These are phyloP conservation scores for Sclerodermus sp. DNA, from an alignment of 2,888 invertebrate species.

Conservation along the genomic window DNA sequence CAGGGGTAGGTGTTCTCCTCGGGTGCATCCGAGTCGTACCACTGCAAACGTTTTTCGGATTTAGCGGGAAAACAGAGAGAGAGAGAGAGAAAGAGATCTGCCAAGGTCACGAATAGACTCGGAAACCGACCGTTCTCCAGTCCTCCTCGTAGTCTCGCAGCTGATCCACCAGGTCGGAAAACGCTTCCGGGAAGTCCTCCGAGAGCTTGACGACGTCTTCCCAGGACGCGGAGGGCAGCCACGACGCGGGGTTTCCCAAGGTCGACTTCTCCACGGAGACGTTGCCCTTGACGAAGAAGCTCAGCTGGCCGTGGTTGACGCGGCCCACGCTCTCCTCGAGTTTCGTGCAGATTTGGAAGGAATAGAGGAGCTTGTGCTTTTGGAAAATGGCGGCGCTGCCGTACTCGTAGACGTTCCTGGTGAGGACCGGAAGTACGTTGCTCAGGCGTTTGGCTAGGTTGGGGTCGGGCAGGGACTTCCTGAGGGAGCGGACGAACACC, in stretches of 20 bases:
- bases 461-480: constrained; percentile 81
- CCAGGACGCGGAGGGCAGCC: constrained; percentile 79
- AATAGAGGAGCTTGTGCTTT: constrained; percentile 85
- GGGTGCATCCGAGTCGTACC: constrained; percentile 84
- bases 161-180: constrained; percentile 66
- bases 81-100: no score
- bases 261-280: constrained; percentile 75
- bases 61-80: no score
- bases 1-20: constrained; percentile 74
- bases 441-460: constrained; percentile 71
- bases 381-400: constrained; percentile 93
- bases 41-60: no score
- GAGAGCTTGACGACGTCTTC: constrained; percentile 78
- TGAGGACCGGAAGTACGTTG: constrained; percentile 83
- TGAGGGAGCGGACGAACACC: constrained; percentile 79
- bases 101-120: no score
- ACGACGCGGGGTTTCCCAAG: constrained; percentile 68
- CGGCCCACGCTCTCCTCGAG: constrained; percentile 71
- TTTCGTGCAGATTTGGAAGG: constrained; percentile 87
- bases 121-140: constrained; percentile 69
- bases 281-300: constrained; percentile 90
- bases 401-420: constrained; percentile 86
- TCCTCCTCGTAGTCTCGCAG: constrained; percentile 60
- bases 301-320: constrained; percentile 72
- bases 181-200: constrained; percentile 68